Evolutionary conservation across 2,888 invertebrate species (phyloP).

Genomic region (Conomelus anceps): DNA sequence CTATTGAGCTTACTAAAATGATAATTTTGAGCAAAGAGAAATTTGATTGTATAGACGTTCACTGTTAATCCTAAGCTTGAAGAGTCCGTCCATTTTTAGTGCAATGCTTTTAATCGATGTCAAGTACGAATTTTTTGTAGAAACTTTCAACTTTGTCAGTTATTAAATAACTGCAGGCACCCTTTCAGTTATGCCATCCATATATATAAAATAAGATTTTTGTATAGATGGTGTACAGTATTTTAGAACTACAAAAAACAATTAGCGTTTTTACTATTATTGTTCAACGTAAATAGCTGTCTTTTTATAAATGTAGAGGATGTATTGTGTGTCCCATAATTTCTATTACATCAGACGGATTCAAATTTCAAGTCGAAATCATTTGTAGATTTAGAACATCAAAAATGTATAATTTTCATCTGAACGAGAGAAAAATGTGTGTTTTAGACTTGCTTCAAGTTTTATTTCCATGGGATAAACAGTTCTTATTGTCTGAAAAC

Average conservation of each 20-base stretch:
- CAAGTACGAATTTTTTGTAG: not conserved
- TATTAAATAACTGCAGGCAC: not conserved
- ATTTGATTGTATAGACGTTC: not conserved
- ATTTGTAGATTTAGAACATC: not conserved
- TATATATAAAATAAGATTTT: not conserved
- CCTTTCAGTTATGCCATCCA: conserved; percentile 14
- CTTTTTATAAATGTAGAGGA: not conserved
- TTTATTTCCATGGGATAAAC: not conserved
- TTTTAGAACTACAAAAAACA: not conserved
- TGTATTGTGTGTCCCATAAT: not conserved
- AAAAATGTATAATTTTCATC: not conserved
- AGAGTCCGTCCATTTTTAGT: not conserved
- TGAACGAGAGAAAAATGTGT: not conserved
- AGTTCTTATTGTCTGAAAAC: not conserved
- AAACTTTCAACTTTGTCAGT: conserved; percentile 1
- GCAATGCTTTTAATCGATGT: not conserved
- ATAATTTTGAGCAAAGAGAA: not conserved
- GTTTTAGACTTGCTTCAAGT: not conserved
- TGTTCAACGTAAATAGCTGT: not conserved
- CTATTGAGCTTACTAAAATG: not conserved
- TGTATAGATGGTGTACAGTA: not conserved
- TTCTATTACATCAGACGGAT: not conserved
- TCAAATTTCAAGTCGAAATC: not conserved
- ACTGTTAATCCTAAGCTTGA: not conserved
- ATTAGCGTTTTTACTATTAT: not conserved